phyloP scores from a whole-genome alignment of 2,797 vertebrate species.

The Hylomyscus alleni region DNA sequence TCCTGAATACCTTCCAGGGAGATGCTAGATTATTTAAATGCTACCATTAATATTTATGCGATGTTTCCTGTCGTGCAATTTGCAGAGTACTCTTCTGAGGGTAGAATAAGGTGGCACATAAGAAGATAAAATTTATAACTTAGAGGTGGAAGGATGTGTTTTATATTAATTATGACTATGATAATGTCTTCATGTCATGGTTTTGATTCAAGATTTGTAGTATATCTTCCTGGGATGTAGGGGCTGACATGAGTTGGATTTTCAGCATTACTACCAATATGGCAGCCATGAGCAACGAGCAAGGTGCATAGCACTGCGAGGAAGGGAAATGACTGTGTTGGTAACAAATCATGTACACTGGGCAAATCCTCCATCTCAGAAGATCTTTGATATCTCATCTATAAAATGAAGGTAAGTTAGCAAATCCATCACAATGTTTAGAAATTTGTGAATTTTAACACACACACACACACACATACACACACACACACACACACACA shows the following conservation, averaged over 20 bases:
- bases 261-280: neutral
- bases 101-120: conserved; percentile 10
- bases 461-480: neutral
- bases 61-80: conserved; percentile 52
- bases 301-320: neutral
- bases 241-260: neutral
- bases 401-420: conserved; percentile 43
- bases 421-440: neutral
- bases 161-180: conserved; percentile 35
- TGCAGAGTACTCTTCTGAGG: conserved; percentile 44
- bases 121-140: conserved; percentile 50
- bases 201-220: conserved; percentile 26
- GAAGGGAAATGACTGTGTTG: neutral
- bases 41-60: conserved; percentile 65
- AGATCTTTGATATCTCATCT: conserved; percentile 8
- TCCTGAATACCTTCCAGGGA: conserved; percentile 15
- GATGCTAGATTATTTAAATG: conserved; percentile 55
- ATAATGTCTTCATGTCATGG: conserved; percentile 41
- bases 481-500: neutral
- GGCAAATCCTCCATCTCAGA: conserved; percentile 20
- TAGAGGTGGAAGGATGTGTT: conserved; percentile 23
- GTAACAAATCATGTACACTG: neutral
- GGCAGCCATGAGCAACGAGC: neutral
- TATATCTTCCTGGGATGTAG: neutral
- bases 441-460: neutral